Evolutionary conservation across 2,797 vertebrate species (phyloP), one percentile per base, ranked within the genome.

Genomic region (Dicrostonyx torquatus): DNA sequence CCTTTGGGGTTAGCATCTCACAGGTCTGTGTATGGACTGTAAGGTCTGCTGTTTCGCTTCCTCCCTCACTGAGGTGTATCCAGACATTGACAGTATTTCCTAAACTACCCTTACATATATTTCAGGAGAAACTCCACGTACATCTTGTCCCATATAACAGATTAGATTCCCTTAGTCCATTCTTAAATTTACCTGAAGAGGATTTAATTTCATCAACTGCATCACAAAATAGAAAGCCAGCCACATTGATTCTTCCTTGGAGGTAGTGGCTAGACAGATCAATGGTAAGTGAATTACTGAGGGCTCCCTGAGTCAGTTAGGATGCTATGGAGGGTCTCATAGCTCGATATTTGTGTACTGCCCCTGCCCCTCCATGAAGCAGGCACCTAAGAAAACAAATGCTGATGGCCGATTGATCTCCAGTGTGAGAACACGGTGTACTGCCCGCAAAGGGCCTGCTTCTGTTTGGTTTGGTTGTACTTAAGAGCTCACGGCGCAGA

Each of bases 161-260:
- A 15, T 37, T 95, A 53, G 31, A 82, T 53, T 94, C 53, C 94
- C 72, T 87, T 89, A 76, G 85, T 79, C 45, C 66, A 91, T 80
- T 75, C 58, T 87, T 45, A 88, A 89, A 83, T 48, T 26, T 14
- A 90, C 68, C 90, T 75, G 37, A 78, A 73, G 55, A 85, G n/a
- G 31, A 89, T 94, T 93, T 97, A 92, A 96, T 97, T 87, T 96
- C n/a, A 94, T 87, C 60, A 91, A 58, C 60, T 89, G 43, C 75
- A n/a, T 93, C 91, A 70, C 78, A 84, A 96, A 96, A 91, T n/a
- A 92, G 75, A 95, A 90, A 91, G 91, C 80, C 48, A 84, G 66
- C 77, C 91, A 18, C 66, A 92, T 92, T 6, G 89, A 97, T 94
- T 96, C 53, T 89, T 89, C 70, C 68, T 84, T 73, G 84, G 84